Evolutionary conservation across 2,888 invertebrate species (phyloP).

Genomic region (Xylocampa areola): DNA sequence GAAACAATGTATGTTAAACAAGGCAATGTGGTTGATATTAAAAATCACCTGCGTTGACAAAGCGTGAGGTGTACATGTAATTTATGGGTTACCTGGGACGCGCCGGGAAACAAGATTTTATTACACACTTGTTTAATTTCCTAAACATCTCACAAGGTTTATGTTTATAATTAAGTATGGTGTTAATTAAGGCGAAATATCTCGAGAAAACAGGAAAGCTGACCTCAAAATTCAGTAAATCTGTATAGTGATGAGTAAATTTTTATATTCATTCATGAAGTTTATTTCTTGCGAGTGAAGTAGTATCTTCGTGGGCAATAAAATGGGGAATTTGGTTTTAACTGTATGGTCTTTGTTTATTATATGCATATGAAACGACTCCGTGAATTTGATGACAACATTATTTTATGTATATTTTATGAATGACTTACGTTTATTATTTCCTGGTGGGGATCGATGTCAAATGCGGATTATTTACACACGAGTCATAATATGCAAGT

Average conservation of each 20-base stretch:
- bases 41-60: slow-evolving; percentile 54
- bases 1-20: slow-evolving; percentile 16
- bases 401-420: not conserved
- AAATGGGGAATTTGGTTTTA: slow-evolving; percentile 13
- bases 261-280: slow-evolving; percentile 19
- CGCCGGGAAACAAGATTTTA: slow-evolving; percentile 70
- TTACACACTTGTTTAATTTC: slow-evolving; percentile 77
- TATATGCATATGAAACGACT: slow-evolving; percentile 2
- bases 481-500: too few species aligned
- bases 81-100: slow-evolving; percentile 72
- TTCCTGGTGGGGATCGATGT: too few species aligned
- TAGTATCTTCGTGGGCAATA: slow-evolving; percentile 24
- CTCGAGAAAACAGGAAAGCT: slow-evolving; percentile 24
- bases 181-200: slow-evolving; percentile 62
- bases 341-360: not conserved
- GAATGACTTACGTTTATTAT: not conserved
- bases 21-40: slow-evolving; percentile 2
- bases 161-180: slow-evolving; percentile 63
- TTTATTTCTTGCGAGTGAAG: slow-evolving; percentile 15
- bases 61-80: slow-evolving; percentile 61
- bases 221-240: slow-evolving; percentile 32
- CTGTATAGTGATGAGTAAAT: slow-evolving; percentile 31
- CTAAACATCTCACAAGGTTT: slow-evolving; percentile 66
- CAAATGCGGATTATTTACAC: too few species aligned
- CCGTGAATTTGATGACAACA: not conserved